phyloP scores from a whole-genome alignment of 2,888 invertebrate species.

The Tenthredo amoena region DNA sequence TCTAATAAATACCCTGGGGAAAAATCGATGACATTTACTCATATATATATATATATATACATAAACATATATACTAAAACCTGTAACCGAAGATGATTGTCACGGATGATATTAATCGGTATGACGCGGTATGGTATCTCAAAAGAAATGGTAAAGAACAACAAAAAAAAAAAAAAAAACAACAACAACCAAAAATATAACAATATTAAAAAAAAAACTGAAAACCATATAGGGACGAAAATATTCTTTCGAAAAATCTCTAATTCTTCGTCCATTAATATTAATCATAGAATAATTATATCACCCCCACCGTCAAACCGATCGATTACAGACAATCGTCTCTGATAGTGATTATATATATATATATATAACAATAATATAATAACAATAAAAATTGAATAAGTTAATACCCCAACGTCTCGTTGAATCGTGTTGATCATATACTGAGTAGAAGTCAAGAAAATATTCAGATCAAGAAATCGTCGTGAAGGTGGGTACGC shows the following conservation, averaged over 20 bases:
- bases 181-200: not conserved
- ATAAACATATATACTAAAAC: not conserved
- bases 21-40: not conserved
- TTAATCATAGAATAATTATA: not conserved
- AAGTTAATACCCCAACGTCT: not conserved
- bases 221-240: not conserved
- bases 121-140: not conserved
- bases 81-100: not conserved
- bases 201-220: not conserved
- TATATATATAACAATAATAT: no score
- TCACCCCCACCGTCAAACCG: not conserved
- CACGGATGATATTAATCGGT: not conserved
- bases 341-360: not conserved
- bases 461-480: not conserved
- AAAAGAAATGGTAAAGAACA: no score
- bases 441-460: not conserved
- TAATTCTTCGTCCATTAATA: not conserved
- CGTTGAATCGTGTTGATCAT: not conserved
- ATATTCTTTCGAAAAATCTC: not conserved
- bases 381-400: not conserved
- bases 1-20: not conserved
- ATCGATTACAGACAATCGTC: not conserved
- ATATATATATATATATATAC: not conserved
- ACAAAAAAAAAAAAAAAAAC: no score
- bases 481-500: not conserved